A percentile compares a stretch with the other conserved stretches of the same genome.
These are phyloP conservation scores for Emydocephalus ijimae DNA, from an alignment of 2,113 vertebrate genomes.

Conservation along the genomic window DNA sequence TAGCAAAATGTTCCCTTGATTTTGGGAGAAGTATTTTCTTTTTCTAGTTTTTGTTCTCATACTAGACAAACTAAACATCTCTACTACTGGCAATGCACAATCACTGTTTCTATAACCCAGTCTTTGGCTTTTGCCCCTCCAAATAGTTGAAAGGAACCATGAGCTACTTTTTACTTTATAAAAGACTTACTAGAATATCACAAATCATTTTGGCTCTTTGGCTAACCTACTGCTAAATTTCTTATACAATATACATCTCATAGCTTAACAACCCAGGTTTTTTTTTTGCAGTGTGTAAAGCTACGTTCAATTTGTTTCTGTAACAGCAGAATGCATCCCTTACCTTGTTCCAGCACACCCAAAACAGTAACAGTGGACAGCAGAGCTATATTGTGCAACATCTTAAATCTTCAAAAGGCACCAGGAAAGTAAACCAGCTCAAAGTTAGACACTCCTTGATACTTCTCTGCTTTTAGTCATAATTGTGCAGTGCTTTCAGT, in stretches of 20 bases:
- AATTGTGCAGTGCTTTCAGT: neutral
- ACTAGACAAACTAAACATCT: neutral
- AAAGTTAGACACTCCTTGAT: accelerated
- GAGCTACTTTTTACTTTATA: neutral
- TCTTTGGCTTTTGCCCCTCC: neutral
- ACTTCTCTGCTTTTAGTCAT: neutral
- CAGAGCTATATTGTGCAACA: slow-evolving; percentile 74
- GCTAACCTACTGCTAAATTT: accelerated
- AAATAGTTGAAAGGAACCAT: neutral
- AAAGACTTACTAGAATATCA: accelerated
- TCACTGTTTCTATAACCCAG: neutral
- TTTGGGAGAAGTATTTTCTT: neutral
- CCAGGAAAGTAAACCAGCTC: accelerated
- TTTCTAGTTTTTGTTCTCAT: neutral
- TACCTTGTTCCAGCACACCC: slow-evolving; percentile 88
- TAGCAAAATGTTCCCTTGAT: neutral
- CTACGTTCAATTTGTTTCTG: accelerated
- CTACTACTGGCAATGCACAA: neutral
- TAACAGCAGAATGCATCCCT: neutral
- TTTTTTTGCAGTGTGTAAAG: neutral
- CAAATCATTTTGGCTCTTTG: neutral
- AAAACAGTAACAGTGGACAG: slow-evolving; percentile 77
- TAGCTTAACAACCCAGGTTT: neutral
- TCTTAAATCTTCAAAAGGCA: slow-evolving; percentile 12
- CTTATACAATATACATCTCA: neutral